Evolutionary conservation across 2,797 vertebrate species (phyloP), one percentile per base, ranked within the genome.

Genomic region (Alectoris magna): DNA sequence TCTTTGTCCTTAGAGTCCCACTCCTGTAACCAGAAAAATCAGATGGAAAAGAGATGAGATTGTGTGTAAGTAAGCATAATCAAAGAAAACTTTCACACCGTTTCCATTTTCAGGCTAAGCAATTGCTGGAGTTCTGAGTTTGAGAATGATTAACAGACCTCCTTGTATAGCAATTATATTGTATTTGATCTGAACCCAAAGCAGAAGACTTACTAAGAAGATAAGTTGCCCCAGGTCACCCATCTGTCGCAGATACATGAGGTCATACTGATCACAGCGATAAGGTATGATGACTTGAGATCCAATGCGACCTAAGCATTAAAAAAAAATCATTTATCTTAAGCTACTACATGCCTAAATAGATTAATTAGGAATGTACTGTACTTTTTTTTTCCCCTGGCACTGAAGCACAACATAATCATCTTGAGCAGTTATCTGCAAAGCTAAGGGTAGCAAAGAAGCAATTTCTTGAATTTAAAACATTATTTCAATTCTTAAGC

Each of bases 181-280:
- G 76, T 86, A 60, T 39, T 34, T 68, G 66, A 63, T 46, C 62
- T 64, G 77, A 78, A 80, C 64, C 21, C 90, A 94, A 78, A 78
- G 69, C 15, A 89, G 51, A 70, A 67, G 46, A 84, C 97, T 98
- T 97, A 99, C 99, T 98, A 99, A 76, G 91, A 99, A 99, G 83
- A 98, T 86, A 71, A 99, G 97, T 94, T 99, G 99, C 38, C 99
- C 99, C 49, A 99, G 98, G 96, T 99, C 99, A 4, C 98, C 99
- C 99, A 99, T 99, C 5, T 98, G 99, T 84, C 96, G 98, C 58
- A 99, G 96, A 85, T 99, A 97, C 98, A 99, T 99, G 75, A 98
- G 10, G 87, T 99, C 99, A 93, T 99, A 99, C 71, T 97, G 97
- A 74, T 99, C 99, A 96, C 98, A 99, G 55, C 99, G 98, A 94